Evolutionary conservation across 2,113 vertebrate species (phyloP).

Genomic region (Mugil cephalus): DNA sequence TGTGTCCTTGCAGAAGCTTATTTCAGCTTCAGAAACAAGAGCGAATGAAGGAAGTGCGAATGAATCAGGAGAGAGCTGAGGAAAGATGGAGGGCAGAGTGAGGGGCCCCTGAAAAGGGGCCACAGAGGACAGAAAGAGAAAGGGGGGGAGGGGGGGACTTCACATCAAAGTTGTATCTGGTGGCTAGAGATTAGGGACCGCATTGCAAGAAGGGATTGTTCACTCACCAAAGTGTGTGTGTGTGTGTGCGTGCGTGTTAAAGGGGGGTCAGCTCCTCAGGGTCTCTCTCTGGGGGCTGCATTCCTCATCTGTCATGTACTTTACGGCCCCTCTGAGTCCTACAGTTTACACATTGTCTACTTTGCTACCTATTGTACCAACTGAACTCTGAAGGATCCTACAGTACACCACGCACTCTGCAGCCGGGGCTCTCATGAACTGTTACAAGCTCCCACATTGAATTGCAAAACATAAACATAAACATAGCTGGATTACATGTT

Average conservation of each 20-base stretch:
- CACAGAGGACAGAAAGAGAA: neutral
- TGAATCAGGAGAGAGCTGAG: slow-evolving; percentile 31
- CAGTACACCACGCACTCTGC: neutral
- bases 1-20: neutral
- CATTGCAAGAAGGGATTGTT: slow-evolving; percentile 76
- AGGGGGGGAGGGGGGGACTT: slow-evolving; percentile 6
- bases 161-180: slow-evolving; percentile 76
- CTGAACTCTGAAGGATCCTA: neutral
- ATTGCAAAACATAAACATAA: too few species aligned
- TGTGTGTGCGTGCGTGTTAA: slow-evolving; percentile 42
- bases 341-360: slow-evolving; percentile 47
- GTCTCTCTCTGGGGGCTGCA: slow-evolving; percentile 62
- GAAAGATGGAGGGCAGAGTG: slow-evolving; percentile 43
- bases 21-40: neutral
- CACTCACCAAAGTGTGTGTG: slow-evolving; percentile 51
- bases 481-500: too few species aligned
- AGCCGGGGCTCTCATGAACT: neutral
- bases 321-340: slow-evolving; percentile 61
- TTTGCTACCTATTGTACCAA: slow-evolving; percentile 3
- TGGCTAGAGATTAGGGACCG: slow-evolving; percentile 72
- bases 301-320: slow-evolving; percentile 75
- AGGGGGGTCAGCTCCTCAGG: slow-evolving; percentile 43
- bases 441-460: too few species aligned
- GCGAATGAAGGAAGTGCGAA: slow-evolving; percentile 21
- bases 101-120: slow-evolving; percentile 63